Conservation (phyloP, 2,113 vertebrate genomes). For the Corvus hawaiiensis region DNA sequence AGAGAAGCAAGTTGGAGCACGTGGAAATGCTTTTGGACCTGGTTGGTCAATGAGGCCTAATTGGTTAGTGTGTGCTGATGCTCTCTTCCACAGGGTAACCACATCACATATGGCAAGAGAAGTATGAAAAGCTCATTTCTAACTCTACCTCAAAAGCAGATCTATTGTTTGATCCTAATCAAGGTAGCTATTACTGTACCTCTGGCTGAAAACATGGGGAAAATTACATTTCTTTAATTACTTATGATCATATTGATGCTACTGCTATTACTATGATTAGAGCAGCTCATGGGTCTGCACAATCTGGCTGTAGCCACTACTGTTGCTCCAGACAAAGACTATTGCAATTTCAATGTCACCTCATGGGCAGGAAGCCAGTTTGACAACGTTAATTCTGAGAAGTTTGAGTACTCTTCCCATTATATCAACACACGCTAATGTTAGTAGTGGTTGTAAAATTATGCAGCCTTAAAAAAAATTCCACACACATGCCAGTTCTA, state of each 20-base stretch:
- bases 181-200: neutral
- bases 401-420: neutral
- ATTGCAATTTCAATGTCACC: neutral
- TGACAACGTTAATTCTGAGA: neutral
- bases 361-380: neutral
- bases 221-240: neutral
- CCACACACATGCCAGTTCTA: neutral
- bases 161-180: neutral
- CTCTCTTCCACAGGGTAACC: neutral
- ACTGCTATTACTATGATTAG: neutral
- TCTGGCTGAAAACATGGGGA: neutral
- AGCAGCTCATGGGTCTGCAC: neutral
- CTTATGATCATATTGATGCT: neutral
- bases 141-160: neutral
- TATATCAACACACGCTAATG: neutral
- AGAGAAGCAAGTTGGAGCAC: fast-evolving
- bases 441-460: constrained; percentile 17
- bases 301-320: neutral
- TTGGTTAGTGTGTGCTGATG: neutral
- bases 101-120: neutral
- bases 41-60: neutral
- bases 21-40: neutral
- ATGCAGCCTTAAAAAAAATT: neutral
- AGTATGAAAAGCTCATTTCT: neutral
- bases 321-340: neutral